Evolutionary conservation across 2,888 invertebrate species (phyloP).

Genomic region (Lasioglossum marginatum): DNA sequence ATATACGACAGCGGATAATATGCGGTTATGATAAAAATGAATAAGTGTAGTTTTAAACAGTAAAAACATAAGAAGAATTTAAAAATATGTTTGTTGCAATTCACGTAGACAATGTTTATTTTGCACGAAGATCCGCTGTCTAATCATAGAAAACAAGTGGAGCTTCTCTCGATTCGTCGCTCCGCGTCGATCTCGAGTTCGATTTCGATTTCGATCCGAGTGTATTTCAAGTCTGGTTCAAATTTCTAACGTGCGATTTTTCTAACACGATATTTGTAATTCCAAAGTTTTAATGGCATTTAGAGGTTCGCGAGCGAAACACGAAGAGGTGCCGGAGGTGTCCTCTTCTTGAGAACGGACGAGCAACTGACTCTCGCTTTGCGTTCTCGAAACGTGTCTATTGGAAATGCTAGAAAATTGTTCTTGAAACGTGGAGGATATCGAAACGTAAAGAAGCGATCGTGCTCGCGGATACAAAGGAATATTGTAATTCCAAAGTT

Average conservation of each 20-base stretch:
- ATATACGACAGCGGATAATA: no score
- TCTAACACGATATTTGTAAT: constrained; percentile 36
- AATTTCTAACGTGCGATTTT: constrained; percentile 46
- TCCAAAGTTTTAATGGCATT: constrained; percentile 18
- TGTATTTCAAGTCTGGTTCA: constrained; percentile 24
- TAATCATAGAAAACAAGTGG: no score
- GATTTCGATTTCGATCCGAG: constrained; percentile 16
- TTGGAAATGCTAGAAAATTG: not conserved
- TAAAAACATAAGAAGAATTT: no score
- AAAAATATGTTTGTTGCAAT: no score
- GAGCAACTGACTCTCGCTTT: no score
- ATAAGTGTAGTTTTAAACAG: no score
- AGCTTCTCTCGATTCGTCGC: no score
- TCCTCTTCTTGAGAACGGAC: not conserved
- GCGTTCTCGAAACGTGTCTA: not conserved
- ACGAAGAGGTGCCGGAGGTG: not conserved
- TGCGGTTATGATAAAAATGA: no score
- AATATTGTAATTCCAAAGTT: constrained; percentile 21
- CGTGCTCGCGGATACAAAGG: not conserved
- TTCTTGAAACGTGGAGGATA: not conserved
- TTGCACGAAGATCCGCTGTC: no score
- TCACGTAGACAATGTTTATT: no score
- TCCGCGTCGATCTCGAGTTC: not conserved
- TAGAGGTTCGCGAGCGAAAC: not conserved
- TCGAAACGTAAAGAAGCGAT: not conserved